Percentiles rank a stretch among this genome's conserved stretches.
Evolutionary conservation across 2,113 vertebrate species (phyloP).

Genomic region (Paedocypris sp.): DNA sequence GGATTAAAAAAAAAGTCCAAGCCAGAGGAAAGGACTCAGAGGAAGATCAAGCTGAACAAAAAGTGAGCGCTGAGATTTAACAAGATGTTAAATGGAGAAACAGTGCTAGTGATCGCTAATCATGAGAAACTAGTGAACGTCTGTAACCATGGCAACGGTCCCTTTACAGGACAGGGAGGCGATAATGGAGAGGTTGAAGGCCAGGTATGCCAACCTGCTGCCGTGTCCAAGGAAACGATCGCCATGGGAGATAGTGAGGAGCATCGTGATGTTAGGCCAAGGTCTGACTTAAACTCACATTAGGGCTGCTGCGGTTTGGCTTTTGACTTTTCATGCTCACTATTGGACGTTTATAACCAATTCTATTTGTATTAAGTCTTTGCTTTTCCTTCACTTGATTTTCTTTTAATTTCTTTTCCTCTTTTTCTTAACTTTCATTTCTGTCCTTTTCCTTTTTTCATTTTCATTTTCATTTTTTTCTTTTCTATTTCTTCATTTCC

Average conservation of each 20-base stretch:
- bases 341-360: no score
- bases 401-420: no score
- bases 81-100: no score
- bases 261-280: slow-evolving; percentile 53
- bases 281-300: slow-evolving; percentile 40
- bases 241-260: slow-evolving; percentile 54
- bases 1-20: not conserved
- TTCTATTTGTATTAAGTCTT: no score
- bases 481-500: no score
- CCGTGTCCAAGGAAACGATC: slow-evolving; percentile 44
- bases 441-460: no score
- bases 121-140: not conserved
- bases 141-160: not conserved
- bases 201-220: slow-evolving; percentile 32
- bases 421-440: no score
- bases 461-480: no score
- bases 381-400: no score
- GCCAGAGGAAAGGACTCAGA: not conserved
- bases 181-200: slow-evolving; percentile 47
- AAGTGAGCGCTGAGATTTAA: slow-evolving; percentile 1
- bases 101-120: no score
- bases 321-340: not conserved
- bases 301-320: not conserved
- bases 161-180: slow-evolving; percentile 26
- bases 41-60: not conserved